Percentiles rank a stretch among this genome's conserved stretches.
phyloP scores from a whole-genome alignment of 1,140 invertebrate species.

The Aphaenogaster floridana region DNA sequence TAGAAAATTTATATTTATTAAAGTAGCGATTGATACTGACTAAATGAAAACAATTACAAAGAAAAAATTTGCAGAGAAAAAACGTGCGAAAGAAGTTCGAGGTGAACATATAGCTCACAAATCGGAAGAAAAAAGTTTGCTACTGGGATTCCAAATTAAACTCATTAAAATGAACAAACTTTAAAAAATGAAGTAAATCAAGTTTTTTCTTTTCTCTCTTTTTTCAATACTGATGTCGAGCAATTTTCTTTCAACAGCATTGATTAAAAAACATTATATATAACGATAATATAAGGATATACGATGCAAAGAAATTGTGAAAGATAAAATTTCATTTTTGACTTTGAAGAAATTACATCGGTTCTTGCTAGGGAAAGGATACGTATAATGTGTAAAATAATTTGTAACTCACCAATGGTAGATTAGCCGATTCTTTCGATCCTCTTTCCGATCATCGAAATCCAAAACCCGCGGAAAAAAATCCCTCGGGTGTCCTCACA shows the following conservation, averaged over 20 bases:
- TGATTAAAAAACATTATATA: conserved; percentile 8
- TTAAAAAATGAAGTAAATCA: background rate
- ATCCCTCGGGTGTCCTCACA: conserved; percentile 29
- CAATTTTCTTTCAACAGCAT: background rate
- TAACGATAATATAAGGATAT: background rate
- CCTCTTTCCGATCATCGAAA: conserved; percentile 41
- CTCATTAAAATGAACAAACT: background rate
- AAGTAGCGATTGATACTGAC: background rate
- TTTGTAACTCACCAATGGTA: conserved; percentile 76
- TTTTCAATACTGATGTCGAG: conserved; percentile 1
- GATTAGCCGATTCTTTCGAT: conserved; percentile 43
- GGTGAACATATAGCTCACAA: background rate
- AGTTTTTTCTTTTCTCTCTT: background rate
- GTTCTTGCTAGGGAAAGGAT: background rate
- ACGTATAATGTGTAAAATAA: background rate
- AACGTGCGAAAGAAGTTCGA: background rate
- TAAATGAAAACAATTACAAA: background rate
- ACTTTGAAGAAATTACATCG: conserved; percentile 41
- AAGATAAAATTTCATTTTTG: conserved; percentile 4
- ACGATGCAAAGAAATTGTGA: conserved; percentile 3
- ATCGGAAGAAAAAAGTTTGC: background rate
- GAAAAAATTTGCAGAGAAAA: background rate
- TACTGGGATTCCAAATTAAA: background rate
- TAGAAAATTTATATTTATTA: background rate
- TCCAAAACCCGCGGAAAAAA: background rate